Percentiles rank a stretch among this genome's conserved stretches.
Conservation (phyloP, 2,888 invertebrate genomes). For the Drosophila imparisetae region DNA sequence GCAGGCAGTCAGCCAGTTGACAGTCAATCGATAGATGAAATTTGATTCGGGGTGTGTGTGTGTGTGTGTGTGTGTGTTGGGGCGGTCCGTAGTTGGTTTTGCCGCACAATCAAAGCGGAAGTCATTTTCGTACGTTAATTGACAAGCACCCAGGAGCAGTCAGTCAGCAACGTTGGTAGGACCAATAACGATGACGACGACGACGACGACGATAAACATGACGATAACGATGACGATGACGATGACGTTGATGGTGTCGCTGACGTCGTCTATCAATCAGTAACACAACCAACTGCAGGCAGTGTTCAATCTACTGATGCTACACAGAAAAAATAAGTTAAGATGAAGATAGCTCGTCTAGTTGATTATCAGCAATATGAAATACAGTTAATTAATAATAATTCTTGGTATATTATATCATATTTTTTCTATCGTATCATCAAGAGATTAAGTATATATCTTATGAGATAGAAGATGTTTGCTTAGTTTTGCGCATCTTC, state of each 20-base stretch:
- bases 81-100: constrained; percentile 61
- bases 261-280: constrained; percentile 77
- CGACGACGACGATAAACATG: constrained; percentile 18
- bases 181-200: constrained; percentile 57
- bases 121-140: constrained; percentile 82
- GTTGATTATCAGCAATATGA: background rate
- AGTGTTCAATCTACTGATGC: constrained; percentile 7
- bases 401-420: background rate
- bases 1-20: constrained; percentile 79
- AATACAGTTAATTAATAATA: background rate
- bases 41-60: constrained; percentile 17
- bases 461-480: background rate
- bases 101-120: constrained; percentile 80
- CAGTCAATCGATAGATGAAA: constrained; percentile 74
- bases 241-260: constrained; percentile 71
- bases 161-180: constrained; percentile 37
- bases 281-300: constrained; percentile 44
- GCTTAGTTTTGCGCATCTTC: background rate
- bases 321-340: background rate
- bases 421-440: too few species aligned
- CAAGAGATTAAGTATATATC: background rate
- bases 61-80: constrained; percentile 1
- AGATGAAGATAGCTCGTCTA: background rate
- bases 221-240: constrained; percentile 40
- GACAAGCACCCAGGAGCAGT: constrained; percentile 68